Base-by-base conservation (phyloP, 2,888 invertebrate species). In the Agrotis puta region DNA sequence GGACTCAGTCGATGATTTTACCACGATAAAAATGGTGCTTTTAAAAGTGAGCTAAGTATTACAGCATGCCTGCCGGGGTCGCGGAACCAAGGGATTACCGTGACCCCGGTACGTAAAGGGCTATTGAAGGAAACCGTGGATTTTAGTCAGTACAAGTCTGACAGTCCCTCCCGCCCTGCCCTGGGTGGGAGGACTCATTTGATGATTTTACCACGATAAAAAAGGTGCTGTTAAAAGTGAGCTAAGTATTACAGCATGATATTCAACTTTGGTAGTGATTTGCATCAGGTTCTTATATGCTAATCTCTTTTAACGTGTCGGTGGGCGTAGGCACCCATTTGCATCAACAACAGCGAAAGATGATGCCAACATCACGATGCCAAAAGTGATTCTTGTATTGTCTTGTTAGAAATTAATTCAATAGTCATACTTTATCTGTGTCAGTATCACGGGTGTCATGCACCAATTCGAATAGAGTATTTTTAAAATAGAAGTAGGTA, bases 201-300 rank as follows among this genome's bases (percentile, higher is more conserved):
- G 39, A 39, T 39, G 39, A 11, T 39, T 11, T 11, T 39, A 9
- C 39, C 39, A 39, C 9, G 39, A 39, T 39, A 9, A 39, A 39
- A 27, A 67, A 20, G 61, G 63, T 58, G 76, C 54, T 75, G 56
- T 24, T 20, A 24, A 54, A 59, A 67, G 64, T 67, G 58, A 70
- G 50, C 66, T 33, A 64, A 47, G n/a, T 51, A 39, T 66, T 68
- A 70, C 62, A 45, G 57, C 53, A 53, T 69, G 47, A 78, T 72
- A 70, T 67, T 65, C 43, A 62, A 51, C 50, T 74, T 56, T 45
- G 53, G 33, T 54, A 13, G 48, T 50, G 47, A 76, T 76, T 76
- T 64, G 53, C 45, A 62, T 75, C 56, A 50, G n/a, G 7, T 57
- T 73, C 39, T 64, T 24, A 9, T 65, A 61, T 57, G 62, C 53